Base-by-base conservation (phyloP, 2,113 vertebrate species). In the Gadus chalcogrammus region DNA sequence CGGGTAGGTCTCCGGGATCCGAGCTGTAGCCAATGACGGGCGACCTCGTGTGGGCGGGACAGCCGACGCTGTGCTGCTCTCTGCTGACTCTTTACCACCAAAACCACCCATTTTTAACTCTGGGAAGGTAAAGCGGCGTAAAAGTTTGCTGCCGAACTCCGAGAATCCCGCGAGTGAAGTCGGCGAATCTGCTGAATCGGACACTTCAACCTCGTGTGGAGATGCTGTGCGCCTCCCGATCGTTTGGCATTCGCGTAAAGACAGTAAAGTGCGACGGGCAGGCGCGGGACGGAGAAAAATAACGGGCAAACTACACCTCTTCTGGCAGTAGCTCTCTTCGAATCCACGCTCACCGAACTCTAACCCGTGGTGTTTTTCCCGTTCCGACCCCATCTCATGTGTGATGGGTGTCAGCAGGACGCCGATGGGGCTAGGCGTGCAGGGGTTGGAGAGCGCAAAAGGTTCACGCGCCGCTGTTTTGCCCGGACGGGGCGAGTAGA, bases 241-340 rank as follows among this genome's bases (percentile, higher is more conserved):
- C 2, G 82, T 69, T 81, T 75, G 79, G 74, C 78, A 58, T 80
- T 82, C 90, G 70, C 76, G 81, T 65, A 73, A 67, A 31, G 83
- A 75, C 18, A 68, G 67, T 61, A 74, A 63, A 0, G 73, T 28
- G 61, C 85, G 91, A 16, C 86, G 88, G 0, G 82, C 80, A 8
- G 88, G 85, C 4, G 75, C 12, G 4, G 86, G 83, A n/a, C 72
- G 82, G 15, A 87, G 7, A 1, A 87, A 6, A 1, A 76, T 87
- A 13, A 83, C 86, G 12, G 91, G 91, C 22, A 93, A 80, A 42
- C 92, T 92, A 56, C 83, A 86, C 24, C 90, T 75, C 73, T 92
- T 93, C 74, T 84, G 81, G 58, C 91, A 92, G 59, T 90, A 93
- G 31, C 79, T 82, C 7, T 91, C 89, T 15, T 88, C 72, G 71